These are phyloP conservation scores for Eupeodes corollae DNA, from an alignment of 1,140 invertebrate genomes.

Conservation along the genomic window DNA sequence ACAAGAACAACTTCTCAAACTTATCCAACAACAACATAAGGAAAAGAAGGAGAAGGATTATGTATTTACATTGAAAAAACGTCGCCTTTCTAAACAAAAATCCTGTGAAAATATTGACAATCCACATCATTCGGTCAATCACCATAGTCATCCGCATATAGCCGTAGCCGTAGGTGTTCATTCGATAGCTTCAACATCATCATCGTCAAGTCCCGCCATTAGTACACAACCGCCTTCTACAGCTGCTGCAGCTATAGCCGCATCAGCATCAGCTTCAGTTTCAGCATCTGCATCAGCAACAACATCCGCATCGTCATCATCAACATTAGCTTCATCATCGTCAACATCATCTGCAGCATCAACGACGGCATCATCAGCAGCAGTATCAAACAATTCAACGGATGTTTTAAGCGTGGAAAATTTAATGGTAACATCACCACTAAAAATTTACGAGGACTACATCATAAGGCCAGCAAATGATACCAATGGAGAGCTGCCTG, in stretches of 20 bases:
- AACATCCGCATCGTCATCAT: conserved; percentile 12
- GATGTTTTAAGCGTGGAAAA: conserved; percentile 2
- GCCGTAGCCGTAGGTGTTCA: too few relatives aligned
- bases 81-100: conserved; percentile 32
- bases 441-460: conserved; percentile 32
- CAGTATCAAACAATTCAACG: conserved; percentile 2
- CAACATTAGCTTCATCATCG: conserved; percentile 2
- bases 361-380: conserved; percentile 4
- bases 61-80: conserved; percentile 31
- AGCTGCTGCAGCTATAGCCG: background rate
- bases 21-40: conserved; percentile 12
- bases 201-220: too few relatives aligned
- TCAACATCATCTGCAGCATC: background rate
- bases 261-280: background rate
- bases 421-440: conserved; percentile 16
- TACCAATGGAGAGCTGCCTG: conserved; percentile 10
- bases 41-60: conserved; percentile 34
- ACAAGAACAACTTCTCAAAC: conserved; percentile 11
- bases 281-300: background rate
- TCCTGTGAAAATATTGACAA: conserved; percentile 28
- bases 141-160: background rate
- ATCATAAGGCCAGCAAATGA: conserved; percentile 10
- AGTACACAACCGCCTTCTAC: background rate
- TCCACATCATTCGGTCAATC: background rate
- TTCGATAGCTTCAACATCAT: too few relatives aligned